phyloP scores from a whole-genome alignment of 2,113 vertebrate species.

The Pycnonotus jocosus region DNA sequence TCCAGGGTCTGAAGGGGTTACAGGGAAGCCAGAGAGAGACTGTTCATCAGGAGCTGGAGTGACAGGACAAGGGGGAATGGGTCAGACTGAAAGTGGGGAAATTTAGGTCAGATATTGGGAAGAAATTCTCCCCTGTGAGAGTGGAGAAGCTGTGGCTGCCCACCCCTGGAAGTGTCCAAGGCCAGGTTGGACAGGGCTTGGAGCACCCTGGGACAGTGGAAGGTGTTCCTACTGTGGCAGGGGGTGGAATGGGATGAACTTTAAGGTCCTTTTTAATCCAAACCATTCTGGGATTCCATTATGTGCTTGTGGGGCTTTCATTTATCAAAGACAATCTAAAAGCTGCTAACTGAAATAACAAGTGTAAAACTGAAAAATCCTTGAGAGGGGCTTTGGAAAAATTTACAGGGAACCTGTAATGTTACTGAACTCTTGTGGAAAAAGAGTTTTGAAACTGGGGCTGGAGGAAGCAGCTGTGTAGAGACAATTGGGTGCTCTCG shows the following conservation, averaged over 20 bases:
- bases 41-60: neutral
- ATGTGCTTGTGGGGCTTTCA: neutral
- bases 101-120: neutral
- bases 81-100: neutral
- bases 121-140: neutral
- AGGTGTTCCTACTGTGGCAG: neutral
- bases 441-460: neutral
- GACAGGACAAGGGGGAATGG: neutral
- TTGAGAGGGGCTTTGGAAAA: neutral
- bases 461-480: neutral
- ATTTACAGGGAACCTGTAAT: neutral
- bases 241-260: fast-evolving
- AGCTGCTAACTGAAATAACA: neutral
- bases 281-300: neutral
- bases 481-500: neutral
- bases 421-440: neutral
- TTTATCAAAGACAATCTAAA: neutral
- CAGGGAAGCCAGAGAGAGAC: neutral
- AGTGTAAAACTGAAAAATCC: neutral
- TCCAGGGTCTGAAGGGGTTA: neutral
- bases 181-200: neutral
- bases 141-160: neutral
- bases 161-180: neutral
- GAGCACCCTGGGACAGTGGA: neutral
- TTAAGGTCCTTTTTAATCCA: neutral